These are phyloP conservation scores for Tillus elongatus DNA, from an alignment of 2,888 invertebrate species.

Conservation along the genomic window DNA sequence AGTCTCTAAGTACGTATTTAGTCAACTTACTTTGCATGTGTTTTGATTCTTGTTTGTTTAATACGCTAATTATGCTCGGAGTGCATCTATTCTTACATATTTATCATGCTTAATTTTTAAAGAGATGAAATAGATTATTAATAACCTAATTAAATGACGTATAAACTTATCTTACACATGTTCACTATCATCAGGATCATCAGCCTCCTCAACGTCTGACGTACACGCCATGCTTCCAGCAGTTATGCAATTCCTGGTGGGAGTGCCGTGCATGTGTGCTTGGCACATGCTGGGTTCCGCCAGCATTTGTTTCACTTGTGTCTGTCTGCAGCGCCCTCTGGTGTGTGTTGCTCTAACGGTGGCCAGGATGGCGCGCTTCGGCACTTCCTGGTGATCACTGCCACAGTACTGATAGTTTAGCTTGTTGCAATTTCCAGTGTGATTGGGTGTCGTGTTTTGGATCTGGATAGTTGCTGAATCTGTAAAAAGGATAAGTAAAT, in stretches of 20 bases:
- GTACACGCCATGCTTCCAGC: constrained; percentile 36
- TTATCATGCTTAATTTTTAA: too few relatives aligned
- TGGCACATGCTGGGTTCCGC: constrained; percentile 46
- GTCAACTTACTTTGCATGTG: too few relatives aligned
- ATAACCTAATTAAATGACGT: too few relatives aligned
- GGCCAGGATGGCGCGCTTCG: constrained; percentile 37
- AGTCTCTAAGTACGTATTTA: too few relatives aligned
- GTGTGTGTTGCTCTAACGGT: constrained; percentile 37
- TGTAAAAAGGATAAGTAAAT: too few relatives aligned
- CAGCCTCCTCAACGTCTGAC: constrained; percentile 48
- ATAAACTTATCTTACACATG: constrained; percentile 36
- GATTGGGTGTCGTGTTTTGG: constrained; percentile 28
- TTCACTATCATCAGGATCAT: constrained; percentile 54
- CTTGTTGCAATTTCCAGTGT: constrained; percentile 27
- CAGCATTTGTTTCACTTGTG: constrained; percentile 37
- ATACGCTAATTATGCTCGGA: too few relatives aligned
- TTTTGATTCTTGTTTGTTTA: too few relatives aligned
- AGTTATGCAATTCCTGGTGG: constrained; percentile 42
- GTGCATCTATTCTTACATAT: constrained; percentile 35
- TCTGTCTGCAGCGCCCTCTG: constrained; percentile 36
- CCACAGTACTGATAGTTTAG: constrained; percentile 25
- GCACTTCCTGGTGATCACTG: constrained; percentile 32
- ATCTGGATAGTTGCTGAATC: constrained; percentile 35
- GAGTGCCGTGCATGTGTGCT: constrained; percentile 31
- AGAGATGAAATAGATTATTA: too few relatives aligned